A percentile compares a stretch with the other conserved stretches of the same genome.
phyloP scores from a whole-genome alignment of 2,888 invertebrate genomes.

The Leptopilina syphax region DNA sequence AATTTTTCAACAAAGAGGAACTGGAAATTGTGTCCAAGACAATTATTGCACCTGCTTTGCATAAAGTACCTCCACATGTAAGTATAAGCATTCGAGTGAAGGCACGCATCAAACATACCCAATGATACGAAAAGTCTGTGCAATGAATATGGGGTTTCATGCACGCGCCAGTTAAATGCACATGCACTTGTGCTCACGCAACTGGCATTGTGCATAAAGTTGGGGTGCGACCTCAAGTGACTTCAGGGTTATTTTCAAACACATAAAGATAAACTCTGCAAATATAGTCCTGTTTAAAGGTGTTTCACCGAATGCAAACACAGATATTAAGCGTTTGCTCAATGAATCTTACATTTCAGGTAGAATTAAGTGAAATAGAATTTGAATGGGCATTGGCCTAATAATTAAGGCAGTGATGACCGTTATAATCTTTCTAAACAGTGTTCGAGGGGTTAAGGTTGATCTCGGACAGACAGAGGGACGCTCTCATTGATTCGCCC shows the following conservation, averaged over 20 bases:
- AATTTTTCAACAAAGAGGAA: no score
- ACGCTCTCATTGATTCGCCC: conserved; percentile 23
- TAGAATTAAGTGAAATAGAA: no score
- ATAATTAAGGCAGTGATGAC: no score
- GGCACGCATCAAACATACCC: conserved; percentile 20
- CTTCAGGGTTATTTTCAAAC: conserved; percentile 15
- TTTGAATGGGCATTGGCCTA: no score
- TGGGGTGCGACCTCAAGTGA: conserved; percentile 37
- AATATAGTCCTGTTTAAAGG: conserved; percentile 21
- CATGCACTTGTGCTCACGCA: conserved; percentile 23
- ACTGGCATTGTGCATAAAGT: conserved; percentile 14
- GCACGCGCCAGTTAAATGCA: conserved; percentile 33
- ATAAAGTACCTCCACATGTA: neutral
- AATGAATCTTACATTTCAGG: no score
- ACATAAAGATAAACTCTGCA: conserved; percentile 32
- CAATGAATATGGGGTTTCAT: conserved; percentile 27
- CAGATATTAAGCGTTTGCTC: no score
- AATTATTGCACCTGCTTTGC: conserved; percentile 21
- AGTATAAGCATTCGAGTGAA: conserved; percentile 1
- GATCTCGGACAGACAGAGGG: neutral
- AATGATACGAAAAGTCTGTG: conserved; percentile 25
- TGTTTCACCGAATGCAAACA: no score
- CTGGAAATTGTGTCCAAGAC: neutral
- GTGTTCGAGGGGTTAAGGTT: conserved; percentile 8
- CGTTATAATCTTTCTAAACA: neutral